Evolutionary conservation across 1,140 invertebrate species (phyloP).

Genomic region (Dolichoris vasculosae): DNA sequence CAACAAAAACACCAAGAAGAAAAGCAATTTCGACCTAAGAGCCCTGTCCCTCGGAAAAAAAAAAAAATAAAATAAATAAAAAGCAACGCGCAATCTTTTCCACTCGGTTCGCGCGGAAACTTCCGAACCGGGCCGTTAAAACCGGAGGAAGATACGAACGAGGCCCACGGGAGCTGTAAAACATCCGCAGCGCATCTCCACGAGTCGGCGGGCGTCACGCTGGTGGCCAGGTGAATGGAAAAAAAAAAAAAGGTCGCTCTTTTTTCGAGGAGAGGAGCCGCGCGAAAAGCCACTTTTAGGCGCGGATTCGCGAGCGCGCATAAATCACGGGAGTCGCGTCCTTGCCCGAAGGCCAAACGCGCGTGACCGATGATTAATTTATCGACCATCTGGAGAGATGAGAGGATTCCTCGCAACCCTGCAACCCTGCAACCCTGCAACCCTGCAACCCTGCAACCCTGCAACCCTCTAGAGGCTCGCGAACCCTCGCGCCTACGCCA

Average conservation of each 20-base stretch:
- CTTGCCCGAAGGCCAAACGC: constrained; percentile 3
- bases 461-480: too few relatives aligned
- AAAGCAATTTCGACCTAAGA: constrained; percentile 6
- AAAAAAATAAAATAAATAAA: too few relatives aligned
- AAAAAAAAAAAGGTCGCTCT: background rate
- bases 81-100: background rate
- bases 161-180: constrained; percentile 31
- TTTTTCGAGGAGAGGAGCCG: background rate
- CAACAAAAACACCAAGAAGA: background rate
- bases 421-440: too few relatives aligned
- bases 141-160: background rate
- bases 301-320: background rate
- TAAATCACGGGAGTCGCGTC: constrained; percentile 18
- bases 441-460: background rate
- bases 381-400: background rate
- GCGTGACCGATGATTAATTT: background rate
- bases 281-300: background rate
- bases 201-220: background rate
- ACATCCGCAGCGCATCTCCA: constrained; percentile 29
- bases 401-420: too few relatives aligned
- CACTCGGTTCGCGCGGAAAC: constrained; percentile 8
- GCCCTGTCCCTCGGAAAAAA: background rate
- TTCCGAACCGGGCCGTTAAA: constrained; percentile 19
- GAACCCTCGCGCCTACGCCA: too few relatives aligned
- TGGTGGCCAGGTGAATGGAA: background rate